A percentile compares a stretch with the other conserved stretches of the same genome.
These are phyloP conservation scores for Strigamia transsilvanica DNA, from an alignment of 2,888 invertebrate species.

Conservation along the genomic window DNA sequence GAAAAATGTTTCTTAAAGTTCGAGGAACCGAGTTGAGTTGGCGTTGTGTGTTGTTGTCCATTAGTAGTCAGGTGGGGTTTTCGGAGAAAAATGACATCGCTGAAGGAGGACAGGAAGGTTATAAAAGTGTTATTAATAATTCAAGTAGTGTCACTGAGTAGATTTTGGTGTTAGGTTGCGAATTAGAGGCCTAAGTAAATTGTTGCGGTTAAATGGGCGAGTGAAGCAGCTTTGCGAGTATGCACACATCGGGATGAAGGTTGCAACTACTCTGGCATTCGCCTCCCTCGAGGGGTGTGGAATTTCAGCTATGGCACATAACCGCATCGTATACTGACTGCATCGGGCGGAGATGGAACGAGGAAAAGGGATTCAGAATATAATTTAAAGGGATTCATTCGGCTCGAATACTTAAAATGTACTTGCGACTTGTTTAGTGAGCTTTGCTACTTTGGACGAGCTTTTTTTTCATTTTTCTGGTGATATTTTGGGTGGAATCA, in stretches of 20 bases:
- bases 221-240: slow-evolving; percentile 9
- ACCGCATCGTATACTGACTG: not conserved
- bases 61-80: slow-evolving; percentile 9
- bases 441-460: too few species aligned
- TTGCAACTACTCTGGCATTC: not conserved
- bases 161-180: slow-evolving; percentile 20
- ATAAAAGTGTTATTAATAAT: slow-evolving; percentile 14
- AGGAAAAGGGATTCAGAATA: too few species aligned
- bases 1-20: not conserved
- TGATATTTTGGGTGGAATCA: too few species aligned
- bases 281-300: slow-evolving; percentile 2
- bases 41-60: not conserved
- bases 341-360: too few species aligned
- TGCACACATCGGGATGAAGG: not conserved
- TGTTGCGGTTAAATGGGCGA: slow-evolving; percentile 14
- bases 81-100: slow-evolving; percentile 5
- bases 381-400: too few species aligned
- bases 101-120: slow-evolving; percentile 4
- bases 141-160: slow-evolving; percentile 20
- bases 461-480: too few species aligned
- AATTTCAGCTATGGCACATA: not conserved
- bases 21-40: not conserved
- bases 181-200: slow-evolving; percentile 20
- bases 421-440: too few species aligned
- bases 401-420: too few species aligned